A percentile compares a stretch with the other conserved stretches of the same genome.
These are phyloP conservation scores for Lacerta viridis DNA, from an alignment of 2,797 vertebrate species.

Conservation along the genomic window DNA sequence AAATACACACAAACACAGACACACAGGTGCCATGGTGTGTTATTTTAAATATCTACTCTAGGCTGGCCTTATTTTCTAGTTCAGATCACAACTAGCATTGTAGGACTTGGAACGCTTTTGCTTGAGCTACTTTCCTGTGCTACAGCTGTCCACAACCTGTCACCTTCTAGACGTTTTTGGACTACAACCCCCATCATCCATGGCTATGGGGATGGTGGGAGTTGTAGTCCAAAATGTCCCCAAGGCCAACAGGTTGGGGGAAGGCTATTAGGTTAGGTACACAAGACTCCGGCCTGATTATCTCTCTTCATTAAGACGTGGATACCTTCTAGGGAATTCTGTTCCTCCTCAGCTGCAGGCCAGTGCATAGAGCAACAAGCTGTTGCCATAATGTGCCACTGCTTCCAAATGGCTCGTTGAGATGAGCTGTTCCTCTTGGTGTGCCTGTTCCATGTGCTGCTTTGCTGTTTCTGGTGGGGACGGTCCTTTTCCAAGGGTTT, in stretches of 20 bases:
- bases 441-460: not conserved
- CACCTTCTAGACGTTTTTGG: too few relatives aligned
- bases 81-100: not conserved
- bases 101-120: not conserved
- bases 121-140: not conserved
- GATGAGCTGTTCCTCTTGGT: not conserved
- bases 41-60: not conserved
- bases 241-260: too few relatives aligned
- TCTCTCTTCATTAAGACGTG: not conserved
- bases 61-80: not conserved
- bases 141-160: too few relatives aligned
- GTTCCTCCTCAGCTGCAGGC: not conserved
- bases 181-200: too few relatives aligned
- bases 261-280: not conserved
- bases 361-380: not conserved
- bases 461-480: not conserved
- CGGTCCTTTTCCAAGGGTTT: not conserved
- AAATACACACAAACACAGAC: not conserved
- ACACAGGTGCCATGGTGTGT: not conserved
- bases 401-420: not conserved
- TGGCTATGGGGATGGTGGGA: too few relatives aligned
- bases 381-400: not conserved
- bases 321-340: not conserved
- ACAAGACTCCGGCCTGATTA: not conserved
- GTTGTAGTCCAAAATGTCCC: too few relatives aligned